These are phyloP conservation scores for Triops cancriformis DNA, from an alignment of 1,140 invertebrate genomes.

Conservation along the genomic window DNA sequence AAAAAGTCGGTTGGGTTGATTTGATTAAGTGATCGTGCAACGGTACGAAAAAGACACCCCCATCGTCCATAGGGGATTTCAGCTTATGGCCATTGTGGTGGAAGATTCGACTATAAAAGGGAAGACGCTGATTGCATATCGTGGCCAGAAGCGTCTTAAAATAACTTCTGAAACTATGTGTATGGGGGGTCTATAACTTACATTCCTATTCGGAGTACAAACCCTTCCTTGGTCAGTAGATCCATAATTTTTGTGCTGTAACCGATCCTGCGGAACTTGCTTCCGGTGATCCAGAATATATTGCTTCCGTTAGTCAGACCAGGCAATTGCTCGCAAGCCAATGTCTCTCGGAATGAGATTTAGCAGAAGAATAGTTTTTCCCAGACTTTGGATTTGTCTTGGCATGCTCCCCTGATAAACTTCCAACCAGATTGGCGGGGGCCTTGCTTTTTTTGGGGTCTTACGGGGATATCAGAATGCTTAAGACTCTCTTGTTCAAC, in stretches of 20 bases:
- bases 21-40: constrained; percentile 14
- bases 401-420: background rate
- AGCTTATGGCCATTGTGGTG: constrained; percentile 9
- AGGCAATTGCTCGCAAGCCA: background rate
- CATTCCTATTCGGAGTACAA: background rate
- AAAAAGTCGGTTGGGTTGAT: background rate
- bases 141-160: background rate
- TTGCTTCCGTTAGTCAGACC: background rate
- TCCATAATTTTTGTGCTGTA: background rate
- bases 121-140: background rate
- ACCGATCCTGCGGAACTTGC: background rate
- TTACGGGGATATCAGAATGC: background rate
- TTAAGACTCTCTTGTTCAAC: background rate
- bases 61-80: background rate
- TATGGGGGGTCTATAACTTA: background rate
- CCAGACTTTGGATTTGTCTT: background rate
- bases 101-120: background rate
- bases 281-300: constrained; percentile 9
- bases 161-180: background rate
- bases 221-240: background rate
- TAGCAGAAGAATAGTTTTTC: background rate
- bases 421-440: background rate
- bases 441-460: background rate
- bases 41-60: background rate
- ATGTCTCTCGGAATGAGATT: background rate